Evolutionary conservation across 2,797 vertebrate genomes (phyloP).

Genomic region (Dromococcyx pavoninus): DNA sequence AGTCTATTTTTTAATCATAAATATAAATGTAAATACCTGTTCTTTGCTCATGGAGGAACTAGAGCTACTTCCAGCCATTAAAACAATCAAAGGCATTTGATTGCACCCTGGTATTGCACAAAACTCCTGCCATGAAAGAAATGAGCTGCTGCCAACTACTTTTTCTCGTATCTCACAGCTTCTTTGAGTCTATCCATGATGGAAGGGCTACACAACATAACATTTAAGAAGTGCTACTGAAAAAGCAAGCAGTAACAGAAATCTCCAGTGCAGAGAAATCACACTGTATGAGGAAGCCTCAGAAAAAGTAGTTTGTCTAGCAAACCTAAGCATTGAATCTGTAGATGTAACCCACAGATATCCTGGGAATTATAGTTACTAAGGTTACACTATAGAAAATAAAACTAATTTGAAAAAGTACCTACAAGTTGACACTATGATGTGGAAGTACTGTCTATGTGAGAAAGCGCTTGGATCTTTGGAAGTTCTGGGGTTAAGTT

Average conservation of each 20-base stretch:
- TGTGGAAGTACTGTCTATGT: accelerated
- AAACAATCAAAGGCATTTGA: neutral
- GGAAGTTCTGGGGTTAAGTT: neutral
- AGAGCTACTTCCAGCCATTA: neutral
- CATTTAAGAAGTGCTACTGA: neutral
- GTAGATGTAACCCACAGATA: neutral
- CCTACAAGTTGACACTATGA: neutral
- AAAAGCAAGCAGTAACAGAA: neutral
- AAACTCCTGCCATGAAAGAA: neutral
- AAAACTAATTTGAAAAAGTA: neutral
- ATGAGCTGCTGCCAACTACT: neutral
- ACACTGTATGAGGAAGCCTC: neutral
- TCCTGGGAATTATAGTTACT: neutral
- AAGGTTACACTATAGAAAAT: neutral
- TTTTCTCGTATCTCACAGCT: neutral
- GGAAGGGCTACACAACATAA: neutral
- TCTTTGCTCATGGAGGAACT: neutral
- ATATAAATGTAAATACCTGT: neutral
- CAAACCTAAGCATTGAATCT: too few species aligned
- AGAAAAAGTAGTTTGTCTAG: neutral
- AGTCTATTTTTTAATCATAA: neutral
- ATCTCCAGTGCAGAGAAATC: neutral
- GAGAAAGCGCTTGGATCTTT: neutral
- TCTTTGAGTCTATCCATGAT: neutral
- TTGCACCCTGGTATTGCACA: neutral